Conservation (phyloP, 2,888 invertebrate species). For the Kuschelorhynchus macadamiae region DNA sequence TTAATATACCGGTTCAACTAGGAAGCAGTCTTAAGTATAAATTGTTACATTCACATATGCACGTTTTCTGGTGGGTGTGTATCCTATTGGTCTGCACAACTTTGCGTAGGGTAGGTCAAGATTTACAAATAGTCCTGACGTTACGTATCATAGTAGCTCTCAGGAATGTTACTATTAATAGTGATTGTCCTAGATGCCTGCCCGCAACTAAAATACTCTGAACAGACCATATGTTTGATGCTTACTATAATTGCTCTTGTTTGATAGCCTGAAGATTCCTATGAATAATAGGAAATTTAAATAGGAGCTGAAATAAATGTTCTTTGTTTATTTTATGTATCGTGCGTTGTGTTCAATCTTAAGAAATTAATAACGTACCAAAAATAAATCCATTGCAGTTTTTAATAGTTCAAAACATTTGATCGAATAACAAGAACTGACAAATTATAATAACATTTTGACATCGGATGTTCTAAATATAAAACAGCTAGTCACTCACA, state of each 20-base stretch:
- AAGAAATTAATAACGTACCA: no score
- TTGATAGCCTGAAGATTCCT: background rate
- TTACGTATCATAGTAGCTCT: conserved; percentile 32
- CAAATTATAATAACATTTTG: no score
- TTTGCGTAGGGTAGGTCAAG: conserved; percentile 48
- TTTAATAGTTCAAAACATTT: no score
- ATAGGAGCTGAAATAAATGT: background rate
- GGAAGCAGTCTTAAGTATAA: conserved; percentile 23
- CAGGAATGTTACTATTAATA: conserved; percentile 30
- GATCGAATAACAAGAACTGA: no score
- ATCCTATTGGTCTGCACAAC: conserved; percentile 20
- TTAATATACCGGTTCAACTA: no score
- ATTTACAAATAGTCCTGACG: conserved; percentile 35
- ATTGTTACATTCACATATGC: conserved; percentile 28
- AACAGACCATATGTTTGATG: conserved; percentile 31
- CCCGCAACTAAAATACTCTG: conserved; percentile 19
- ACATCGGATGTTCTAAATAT: no score
- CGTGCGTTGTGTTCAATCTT: background rate
- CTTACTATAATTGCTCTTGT: conserved; percentile 18
- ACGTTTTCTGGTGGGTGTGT: conserved; percentile 36
- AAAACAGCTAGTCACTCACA: no score
- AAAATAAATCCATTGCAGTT: no score
- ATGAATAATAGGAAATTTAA: no score
- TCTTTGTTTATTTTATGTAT: background rate
- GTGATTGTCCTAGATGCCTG: conserved; percentile 30